phyloP scores from a whole-genome alignment of 2,888 invertebrate genomes.

The Crioceris asparagi region DNA sequence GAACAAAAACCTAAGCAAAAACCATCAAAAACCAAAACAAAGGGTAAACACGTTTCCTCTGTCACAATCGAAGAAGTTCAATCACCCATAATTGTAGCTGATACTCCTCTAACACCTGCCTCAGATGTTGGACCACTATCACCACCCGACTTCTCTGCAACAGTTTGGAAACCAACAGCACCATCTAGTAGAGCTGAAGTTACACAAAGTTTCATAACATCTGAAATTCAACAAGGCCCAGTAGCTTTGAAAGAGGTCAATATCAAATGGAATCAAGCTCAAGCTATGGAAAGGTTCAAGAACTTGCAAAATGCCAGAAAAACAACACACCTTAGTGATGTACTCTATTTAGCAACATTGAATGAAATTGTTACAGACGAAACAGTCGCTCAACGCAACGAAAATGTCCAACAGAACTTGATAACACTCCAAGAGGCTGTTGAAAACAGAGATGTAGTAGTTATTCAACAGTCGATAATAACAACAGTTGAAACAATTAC shows the following conservation, averaged over 20 bases:
- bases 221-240: conserved; percentile 20
- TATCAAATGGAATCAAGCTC: conserved; percentile 44
- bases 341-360: conserved; percentile 50
- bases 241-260: conserved; percentile 32
- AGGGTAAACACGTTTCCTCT: conserved; percentile 37
- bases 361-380: conserved; percentile 46
- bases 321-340: conserved; percentile 48
- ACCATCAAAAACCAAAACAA: conserved; percentile 26
- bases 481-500: conserved; percentile 72
- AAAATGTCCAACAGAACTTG: conserved; percentile 51
- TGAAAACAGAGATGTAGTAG: conserved; percentile 43
- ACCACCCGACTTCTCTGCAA: conserved; percentile 29
- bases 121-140: conserved; percentile 34
- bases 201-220: conserved; percentile 11
- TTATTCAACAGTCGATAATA: conserved; percentile 59
- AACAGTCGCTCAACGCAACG: conserved; percentile 44
- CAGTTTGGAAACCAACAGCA: conserved; percentile 22
- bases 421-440: conserved; percentile 48
- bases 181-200: conserved; percentile 10
- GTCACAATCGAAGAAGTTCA: conserved; percentile 45
- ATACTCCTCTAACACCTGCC: conserved; percentile 41
- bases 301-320: conserved; percentile 45
- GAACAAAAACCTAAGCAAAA: conserved; percentile 17
- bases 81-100: conserved; percentile 38
- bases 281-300: conserved; percentile 45